phyloP scores from a whole-genome alignment of 1,140 invertebrate species.

The Saxidomus purpurata region DNA sequence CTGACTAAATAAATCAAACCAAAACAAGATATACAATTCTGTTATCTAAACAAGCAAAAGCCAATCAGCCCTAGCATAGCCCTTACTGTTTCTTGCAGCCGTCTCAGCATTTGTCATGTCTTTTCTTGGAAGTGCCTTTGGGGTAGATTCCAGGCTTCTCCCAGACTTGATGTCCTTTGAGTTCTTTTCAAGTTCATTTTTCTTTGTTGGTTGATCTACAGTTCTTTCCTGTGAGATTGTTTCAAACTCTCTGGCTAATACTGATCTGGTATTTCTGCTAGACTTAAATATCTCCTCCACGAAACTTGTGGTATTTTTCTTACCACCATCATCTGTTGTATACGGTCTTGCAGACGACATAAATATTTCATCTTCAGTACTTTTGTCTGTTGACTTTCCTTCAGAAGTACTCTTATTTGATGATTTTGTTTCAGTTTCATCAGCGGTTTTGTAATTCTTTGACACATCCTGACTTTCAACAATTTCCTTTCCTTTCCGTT shows the following conservation, averaged over 20 bases:
- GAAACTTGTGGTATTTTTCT: background rate
- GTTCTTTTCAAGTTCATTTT: background rate
- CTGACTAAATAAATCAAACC: background rate
- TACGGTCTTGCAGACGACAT: background rate
- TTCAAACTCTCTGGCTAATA: slow-evolving; percentile 11
- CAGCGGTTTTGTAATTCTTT: background rate
- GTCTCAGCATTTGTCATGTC: background rate
- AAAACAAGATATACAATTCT: background rate
- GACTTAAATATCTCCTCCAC: slow-evolving; percentile 47
- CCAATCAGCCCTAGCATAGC: slow-evolving; percentile 1
- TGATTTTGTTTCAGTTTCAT: background rate
- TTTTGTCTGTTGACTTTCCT: background rate
- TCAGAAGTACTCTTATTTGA: background rate
- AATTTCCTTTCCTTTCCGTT: background rate
- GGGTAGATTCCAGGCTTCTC: slow-evolving; percentile 1
- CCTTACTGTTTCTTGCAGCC: background rate
- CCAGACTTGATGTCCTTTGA: background rate
- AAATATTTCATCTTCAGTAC: slow-evolving; percentile 20
- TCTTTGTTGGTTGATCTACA: background rate
- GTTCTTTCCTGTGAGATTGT: background rate
- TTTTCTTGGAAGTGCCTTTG: slow-evolving; percentile 19
- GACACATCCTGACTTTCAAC: background rate
- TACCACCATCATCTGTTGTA: background rate
- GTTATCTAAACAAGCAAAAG: slow-evolving; percentile 30
- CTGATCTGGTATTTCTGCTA: background rate